Evolutionary conservation across 2,797 vertebrate species (phyloP), one percentile per base, ranked within the genome.

Genomic region (Echeneis naucrates): DNA sequence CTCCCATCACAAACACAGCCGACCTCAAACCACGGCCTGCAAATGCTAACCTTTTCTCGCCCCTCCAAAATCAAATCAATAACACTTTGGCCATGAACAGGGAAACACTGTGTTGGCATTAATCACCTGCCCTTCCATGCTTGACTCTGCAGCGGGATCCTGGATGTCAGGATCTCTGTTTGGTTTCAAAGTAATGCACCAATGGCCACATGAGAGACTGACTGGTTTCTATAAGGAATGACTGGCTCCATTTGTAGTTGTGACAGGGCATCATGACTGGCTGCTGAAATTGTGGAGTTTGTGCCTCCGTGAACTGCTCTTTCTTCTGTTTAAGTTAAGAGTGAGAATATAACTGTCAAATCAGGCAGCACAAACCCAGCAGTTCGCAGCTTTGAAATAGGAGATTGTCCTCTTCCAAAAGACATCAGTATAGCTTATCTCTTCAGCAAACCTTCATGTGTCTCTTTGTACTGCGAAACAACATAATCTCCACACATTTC

Each of bases 1-100:
- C 80, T 78, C 73, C 86, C 83, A 85, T 87, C 83, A 66, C 88
- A 84, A 88, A 83, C 78, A 63, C 54, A 73, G 68, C 72, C 79
- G 87, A 91, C 88, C 93, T 91, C 84, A 84, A 84, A 89, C 87
- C 84, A 24, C 47, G 80, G 81, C 84, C 84, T 78, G 89, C 75
- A 72, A 87, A 90, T 40, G 87, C 83, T 90, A 92, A 94, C 92
- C 92, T 93, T 93, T 91, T 86, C 85, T 83, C 83, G 78, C 84
- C 84, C 90, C 82, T 86, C 85, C 72, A 55, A 89, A 93, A 91
- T 82, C 83, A 84, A 93, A 93, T 94, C 92, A 92, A 94, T 94
- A 93, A 85, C 90, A 93, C 92, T 93, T 90, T 91, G 89, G 87
- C 88, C 80, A 78, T 57, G 68, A 88, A 88, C 77, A 74, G 85